Evolutionary conservation across 2,797 vertebrate genomes (phyloP), one percentile per base, ranked within the genome.

Genomic region (Tenualosa ilisha): DNA sequence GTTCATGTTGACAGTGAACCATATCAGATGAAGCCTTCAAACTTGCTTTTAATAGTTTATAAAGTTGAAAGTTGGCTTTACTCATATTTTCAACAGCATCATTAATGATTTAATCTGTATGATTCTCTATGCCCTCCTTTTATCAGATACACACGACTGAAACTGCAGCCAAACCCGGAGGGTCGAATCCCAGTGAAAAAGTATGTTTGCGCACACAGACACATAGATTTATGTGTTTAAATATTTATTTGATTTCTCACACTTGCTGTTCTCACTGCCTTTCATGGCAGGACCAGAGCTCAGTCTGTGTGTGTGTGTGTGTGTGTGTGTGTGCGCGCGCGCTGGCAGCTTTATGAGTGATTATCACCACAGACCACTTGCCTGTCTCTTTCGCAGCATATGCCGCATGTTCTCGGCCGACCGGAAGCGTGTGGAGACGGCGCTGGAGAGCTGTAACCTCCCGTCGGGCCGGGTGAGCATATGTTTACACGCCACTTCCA

Each of bases 121-220:
- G 65, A 3, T 65, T 40, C 26, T 37, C 22, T 24, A 31, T 65
- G 63, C 63, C 0, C 24, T 75, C 13, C 40, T 2, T 68, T 68
- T 37, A 20, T 61, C 91, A 96, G 96, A 84, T 95, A 94, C 81
- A 97, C 97, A 46, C 97, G 94, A 90, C 95, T 99, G 54, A 99
- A 97, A 51, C 96, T 99, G 61, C 98, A 98, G 93, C 96, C 96
- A 22, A 99, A 96, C 88, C 93, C 97, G 84, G 98, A 99, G 86
- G 97, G 97, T 0, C 96, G 96, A 53, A 98, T 99, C 88, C 97
- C 98, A 43, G 96, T 99, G 82, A 99, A 99, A 94, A 98, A 98
- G 98, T 99, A 95, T 97, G 97, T 92, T 68, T 68, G 63, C 22
- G 12, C 13, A 15, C 63, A 68, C 31, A 31, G 26, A 68, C 13